Conservation (phyloP, 2,888 invertebrate species). For the Limnephilus lunatus region DNA sequence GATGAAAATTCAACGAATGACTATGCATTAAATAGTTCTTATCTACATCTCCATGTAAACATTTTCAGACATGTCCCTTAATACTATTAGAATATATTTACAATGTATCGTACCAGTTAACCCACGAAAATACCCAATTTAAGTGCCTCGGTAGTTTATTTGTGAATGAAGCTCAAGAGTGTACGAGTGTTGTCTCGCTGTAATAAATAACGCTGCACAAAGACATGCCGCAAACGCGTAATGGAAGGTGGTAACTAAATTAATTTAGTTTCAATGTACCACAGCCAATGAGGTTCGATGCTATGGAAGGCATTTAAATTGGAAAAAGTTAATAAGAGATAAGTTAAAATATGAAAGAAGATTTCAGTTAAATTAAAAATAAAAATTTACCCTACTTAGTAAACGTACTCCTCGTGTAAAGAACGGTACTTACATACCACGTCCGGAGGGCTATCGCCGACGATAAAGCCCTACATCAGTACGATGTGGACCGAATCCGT, state of each 20-base stretch:
- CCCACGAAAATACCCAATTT: background rate
- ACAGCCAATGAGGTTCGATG: background rate
- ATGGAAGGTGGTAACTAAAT: conserved; percentile 7
- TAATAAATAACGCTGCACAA: background rate
- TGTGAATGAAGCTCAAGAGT: background rate
- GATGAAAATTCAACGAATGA: too few relatives aligned
- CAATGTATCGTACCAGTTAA: background rate
- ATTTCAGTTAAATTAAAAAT: too few relatives aligned
- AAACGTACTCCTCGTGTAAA: too few relatives aligned
- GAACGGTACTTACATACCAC: too few relatives aligned
- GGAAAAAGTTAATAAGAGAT: background rate
- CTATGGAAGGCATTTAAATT: background rate
- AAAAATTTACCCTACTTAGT: too few relatives aligned
- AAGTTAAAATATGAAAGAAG: too few relatives aligned
- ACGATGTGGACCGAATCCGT: too few relatives aligned
- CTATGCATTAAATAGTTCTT: too few relatives aligned
- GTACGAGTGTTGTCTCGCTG: background rate
- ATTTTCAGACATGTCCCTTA: too few relatives aligned
- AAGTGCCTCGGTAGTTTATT: background rate
- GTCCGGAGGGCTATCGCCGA: too few relatives aligned
- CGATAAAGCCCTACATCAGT: too few relatives aligned
- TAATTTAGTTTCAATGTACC: conserved; percentile 3
- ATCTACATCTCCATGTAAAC: too few relatives aligned
- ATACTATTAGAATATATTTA: background rate
- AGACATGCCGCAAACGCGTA: conserved; percentile 20